Conservation (phyloP, 2,113 vertebrate genomes). For the Girardinichthys multiradiatus region DNA sequence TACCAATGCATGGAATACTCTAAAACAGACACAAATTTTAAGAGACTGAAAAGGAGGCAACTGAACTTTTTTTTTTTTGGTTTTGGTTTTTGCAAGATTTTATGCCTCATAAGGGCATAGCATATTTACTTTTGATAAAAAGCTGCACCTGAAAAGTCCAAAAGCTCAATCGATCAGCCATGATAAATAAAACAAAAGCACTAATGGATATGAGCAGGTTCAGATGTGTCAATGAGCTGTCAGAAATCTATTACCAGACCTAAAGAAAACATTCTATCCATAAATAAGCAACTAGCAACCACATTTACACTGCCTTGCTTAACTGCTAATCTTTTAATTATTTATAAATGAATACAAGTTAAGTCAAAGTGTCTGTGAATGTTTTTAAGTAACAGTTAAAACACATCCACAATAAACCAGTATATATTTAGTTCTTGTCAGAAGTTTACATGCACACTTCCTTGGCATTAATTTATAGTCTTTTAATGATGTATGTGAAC, state of each 20-base stretch:
- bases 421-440: no score
- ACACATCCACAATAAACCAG: no score
- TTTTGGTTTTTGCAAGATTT: no score
- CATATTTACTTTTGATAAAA: background rate
- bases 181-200: slow-evolving; percentile 67
- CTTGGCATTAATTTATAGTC: no score
- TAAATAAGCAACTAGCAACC: background rate
- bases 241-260: slow-evolving; percentile 6
- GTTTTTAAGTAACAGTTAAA: no score
- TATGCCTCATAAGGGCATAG: background rate
- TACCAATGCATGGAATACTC: background rate
- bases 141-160: slow-evolving; percentile 45
- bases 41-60: background rate
- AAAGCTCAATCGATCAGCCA: slow-evolving; percentile 49
- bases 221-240: slow-evolving; percentile 29
- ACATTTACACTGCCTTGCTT: background rate
- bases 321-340: background rate
- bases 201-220: slow-evolving; percentile 48
- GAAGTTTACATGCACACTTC: no score
- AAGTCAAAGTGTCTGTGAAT: no score
- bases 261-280: slow-evolving; percentile 1
- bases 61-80: no score
- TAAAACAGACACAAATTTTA: background rate
- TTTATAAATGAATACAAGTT: background rate
- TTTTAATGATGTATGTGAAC: no score